Percentiles rank a stretch among this genome's conserved stretches.
These are phyloP conservation scores for Nematolebias whitei DNA, from an alignment of 2,113 vertebrate species.

Conservation along the genomic window DNA sequence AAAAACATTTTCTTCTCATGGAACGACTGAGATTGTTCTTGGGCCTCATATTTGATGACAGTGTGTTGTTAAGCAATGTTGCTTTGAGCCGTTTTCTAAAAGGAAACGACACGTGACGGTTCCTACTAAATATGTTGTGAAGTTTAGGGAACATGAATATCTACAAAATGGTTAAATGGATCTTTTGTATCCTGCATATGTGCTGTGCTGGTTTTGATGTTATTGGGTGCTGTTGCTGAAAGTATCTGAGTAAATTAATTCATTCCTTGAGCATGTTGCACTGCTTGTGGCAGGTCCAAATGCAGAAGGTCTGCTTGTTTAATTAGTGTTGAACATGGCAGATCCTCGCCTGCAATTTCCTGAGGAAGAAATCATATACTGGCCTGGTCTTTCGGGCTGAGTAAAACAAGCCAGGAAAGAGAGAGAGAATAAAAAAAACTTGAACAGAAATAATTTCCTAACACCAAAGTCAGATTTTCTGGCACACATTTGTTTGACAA, in stretches of 20 bases:
- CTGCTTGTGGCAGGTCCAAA: constrained; percentile 44
- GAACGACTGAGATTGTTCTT: constrained; percentile 34
- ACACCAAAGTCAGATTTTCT: constrained; percentile 27
- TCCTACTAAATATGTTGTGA: neutral
- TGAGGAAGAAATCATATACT: constrained; percentile 50
- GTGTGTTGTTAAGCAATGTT: constrained; percentile 5
- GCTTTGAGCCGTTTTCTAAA: constrained; percentile 28
- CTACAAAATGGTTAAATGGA: constrained; percentile 35
- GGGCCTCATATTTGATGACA: constrained; percentile 15
- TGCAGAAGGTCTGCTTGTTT: constrained; percentile 49
- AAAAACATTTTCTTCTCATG: constrained; percentile 45
- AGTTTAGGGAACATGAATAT: constrained; percentile 18
- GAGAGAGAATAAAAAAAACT: constrained; percentile 1
- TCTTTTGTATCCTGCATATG: constrained; percentile 44
- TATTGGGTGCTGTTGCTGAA: constrained; percentile 57
- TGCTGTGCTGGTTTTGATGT: constrained; percentile 59
- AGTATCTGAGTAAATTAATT: constrained; percentile 62
- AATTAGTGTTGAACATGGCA: constrained; percentile 72
- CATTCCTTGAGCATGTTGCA: constrained; percentile 57
- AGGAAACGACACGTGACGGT: neutral
- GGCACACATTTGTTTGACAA: constrained; percentile 47
- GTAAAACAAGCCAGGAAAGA: constrained; percentile 42
- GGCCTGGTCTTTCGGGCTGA: constrained; percentile 37
- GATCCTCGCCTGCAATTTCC: constrained; percentile 67
- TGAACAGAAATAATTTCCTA: constrained; percentile 41